Evolutionary conservation across 2,797 vertebrate species (phyloP), one percentile per base, ranked within the genome.

Genomic region (Tachyglossus aculeatus): DNA sequence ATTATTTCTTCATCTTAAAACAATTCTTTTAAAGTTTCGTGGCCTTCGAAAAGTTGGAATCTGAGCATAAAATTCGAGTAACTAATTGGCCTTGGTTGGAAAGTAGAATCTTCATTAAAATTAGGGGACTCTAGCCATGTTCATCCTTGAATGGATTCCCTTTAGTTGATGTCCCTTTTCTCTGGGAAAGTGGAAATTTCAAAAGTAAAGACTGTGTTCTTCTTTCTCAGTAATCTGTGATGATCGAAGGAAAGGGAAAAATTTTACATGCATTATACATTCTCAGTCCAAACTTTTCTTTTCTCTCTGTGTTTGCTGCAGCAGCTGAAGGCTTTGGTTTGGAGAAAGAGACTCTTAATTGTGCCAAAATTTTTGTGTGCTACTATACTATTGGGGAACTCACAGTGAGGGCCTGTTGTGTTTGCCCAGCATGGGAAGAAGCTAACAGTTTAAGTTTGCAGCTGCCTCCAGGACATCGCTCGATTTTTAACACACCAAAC

Each of bases 261-360:
- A 25, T 32, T 73, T 67, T 18, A 19, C 16, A 53, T 8, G 22
- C 2, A 5, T 11, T 40, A 16, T 64, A 22, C 53, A n/a, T 56
- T 5, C 12, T 19, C 7, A 15, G 5, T 43, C 21, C 66, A 25
- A 60, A 66, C n/a, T 33, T 9, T 22, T 34, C 5, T 61, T 54
- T 54, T 34, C 59, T 78, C 38, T 69, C 38, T 66, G 11, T 53
- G 27, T 52, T 58, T 53, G 57, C 11, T n/a, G 48, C 43, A 59
- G 52, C 36, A 62, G 64, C 13, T 72, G 57, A 63, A 6, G 60
- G 58, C 16, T 57, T 48, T 38, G 6, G 50, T 40, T 53, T 60
- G 31, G 60, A 16, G 69, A n/a, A 52, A 50, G n/a, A 22, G 7
- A 33, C 15, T 53, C 34, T 31, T 68, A 25, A 58, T 36, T 59